These are phyloP conservation scores for Amiota minor DNA, from an alignment of 2,888 invertebrate genomes.

Conservation along the genomic window DNA sequence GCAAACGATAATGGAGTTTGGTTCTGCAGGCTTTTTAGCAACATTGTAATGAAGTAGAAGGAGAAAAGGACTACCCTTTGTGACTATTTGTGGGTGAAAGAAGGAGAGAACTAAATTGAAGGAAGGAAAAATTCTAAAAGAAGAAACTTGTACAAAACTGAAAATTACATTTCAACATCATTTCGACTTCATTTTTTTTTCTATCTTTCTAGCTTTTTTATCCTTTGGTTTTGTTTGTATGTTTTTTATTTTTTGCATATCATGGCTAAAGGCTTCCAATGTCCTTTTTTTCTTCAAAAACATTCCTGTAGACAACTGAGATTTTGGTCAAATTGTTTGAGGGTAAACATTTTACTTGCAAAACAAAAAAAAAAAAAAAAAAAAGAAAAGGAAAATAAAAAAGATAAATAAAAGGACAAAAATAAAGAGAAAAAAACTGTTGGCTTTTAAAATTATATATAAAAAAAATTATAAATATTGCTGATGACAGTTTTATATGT, in stretches of 20 bases:
- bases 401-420: background rate
- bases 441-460: background rate
- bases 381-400: background rate
- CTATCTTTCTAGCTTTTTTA: background rate
- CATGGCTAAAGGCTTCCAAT: background rate
- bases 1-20: slow-evolving; percentile 14
- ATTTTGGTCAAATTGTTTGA: slow-evolving; percentile 27
- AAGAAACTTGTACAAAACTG: slow-evolving; percentile 43
- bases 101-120: background rate
- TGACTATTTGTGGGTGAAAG: background rate
- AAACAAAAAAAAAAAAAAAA: background rate
- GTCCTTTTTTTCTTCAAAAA: background rate
- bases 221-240: background rate
- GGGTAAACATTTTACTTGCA: slow-evolving; percentile 26
- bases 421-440: no score
- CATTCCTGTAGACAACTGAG: slow-evolving; percentile 19
- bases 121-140: no score
- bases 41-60: background rate
- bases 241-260: background rate
- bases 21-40: slow-evolving; percentile 29
- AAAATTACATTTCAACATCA: slow-evolving; percentile 60
- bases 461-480: slow-evolving; percentile 10
- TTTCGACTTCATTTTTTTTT: background rate
- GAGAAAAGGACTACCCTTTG: background rate
- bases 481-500: slow-evolving; percentile 25